Evolutionary conservation across 35 echinoderm and acorn worm genomes (phyloP).

Genomic region (Heliocidaris erythrogramma): DNA sequence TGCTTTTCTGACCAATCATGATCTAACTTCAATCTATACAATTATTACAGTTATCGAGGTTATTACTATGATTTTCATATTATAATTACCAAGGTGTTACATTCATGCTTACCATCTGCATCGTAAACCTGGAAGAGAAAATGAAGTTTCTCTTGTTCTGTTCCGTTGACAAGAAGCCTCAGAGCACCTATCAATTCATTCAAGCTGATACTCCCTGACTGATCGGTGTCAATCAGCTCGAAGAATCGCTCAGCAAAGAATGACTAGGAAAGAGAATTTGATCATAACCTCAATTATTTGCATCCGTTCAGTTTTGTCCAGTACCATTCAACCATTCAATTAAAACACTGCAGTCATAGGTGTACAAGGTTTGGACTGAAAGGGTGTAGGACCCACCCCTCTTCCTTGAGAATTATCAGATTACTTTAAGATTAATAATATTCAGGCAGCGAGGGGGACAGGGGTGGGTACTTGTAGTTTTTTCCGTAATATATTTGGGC

Average conservation of each 20-base stretch:
- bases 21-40: neutral
- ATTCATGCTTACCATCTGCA: constrained; percentile 70
- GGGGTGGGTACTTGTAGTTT: too few species aligned
- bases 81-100: neutral
- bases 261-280: constrained; percentile 61
- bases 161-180: constrained; percentile 67
- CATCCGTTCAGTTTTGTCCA: neutral
- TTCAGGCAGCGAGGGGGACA: too few species aligned
- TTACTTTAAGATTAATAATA: too few species aligned
- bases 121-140: constrained; percentile 89
- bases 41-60: neutral
- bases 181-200: constrained; percentile 71
- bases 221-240: constrained; percentile 75
- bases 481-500: too few species aligned
- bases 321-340: too few species aligned
- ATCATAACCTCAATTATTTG: neutral
- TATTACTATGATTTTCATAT: neutral
- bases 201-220: constrained; percentile 70
- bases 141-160: constrained; percentile 67
- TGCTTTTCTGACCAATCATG: neutral
- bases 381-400: too few species aligned
- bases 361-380: neutral
- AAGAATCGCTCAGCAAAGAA: constrained; percentile 96
- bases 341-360: neutral
- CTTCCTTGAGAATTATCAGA: too few species aligned